Conservation (phyloP, 2,113 vertebrate genomes). For the Amphiprion percula region DNA sequence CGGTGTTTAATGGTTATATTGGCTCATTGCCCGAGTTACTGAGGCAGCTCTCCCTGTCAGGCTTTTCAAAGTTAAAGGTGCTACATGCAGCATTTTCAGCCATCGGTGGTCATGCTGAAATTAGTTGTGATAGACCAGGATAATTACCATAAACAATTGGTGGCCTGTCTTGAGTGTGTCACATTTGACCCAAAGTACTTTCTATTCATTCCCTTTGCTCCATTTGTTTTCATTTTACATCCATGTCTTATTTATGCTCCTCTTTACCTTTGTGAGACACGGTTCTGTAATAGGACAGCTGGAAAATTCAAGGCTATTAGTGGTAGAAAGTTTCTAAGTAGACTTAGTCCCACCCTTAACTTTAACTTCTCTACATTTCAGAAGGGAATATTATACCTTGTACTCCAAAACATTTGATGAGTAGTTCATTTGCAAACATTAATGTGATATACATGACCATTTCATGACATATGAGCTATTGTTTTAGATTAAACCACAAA, state of each 20-base stretch:
- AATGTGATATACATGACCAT: too few species aligned
- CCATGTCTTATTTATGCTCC: neutral
- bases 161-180: slow-evolving; percentile 24
- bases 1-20: slow-evolving; percentile 70
- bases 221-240: neutral
- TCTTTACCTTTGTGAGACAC: neutral
- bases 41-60: slow-evolving; percentile 57
- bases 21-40: slow-evolving; percentile 66
- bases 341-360: neutral
- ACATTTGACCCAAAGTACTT: slow-evolving; percentile 2
- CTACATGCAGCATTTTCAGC: slow-evolving; percentile 53
- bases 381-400: too few species aligned
- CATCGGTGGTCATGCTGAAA: slow-evolving; percentile 66
- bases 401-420: too few species aligned
- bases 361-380: neutral
- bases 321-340: neutral
- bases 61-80: slow-evolving; percentile 66
- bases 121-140: slow-evolving; percentile 61
- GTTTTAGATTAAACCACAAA: too few species aligned
- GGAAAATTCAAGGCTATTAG: neutral
- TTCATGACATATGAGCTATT: too few species aligned
- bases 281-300: neutral
- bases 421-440: too few species aligned
- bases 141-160: slow-evolving; percentile 61
- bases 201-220: slow-evolving; percentile 2